Evolutionary conservation across 2,113 vertebrate species (phyloP).

Genomic region (Limanda limanda): DNA sequence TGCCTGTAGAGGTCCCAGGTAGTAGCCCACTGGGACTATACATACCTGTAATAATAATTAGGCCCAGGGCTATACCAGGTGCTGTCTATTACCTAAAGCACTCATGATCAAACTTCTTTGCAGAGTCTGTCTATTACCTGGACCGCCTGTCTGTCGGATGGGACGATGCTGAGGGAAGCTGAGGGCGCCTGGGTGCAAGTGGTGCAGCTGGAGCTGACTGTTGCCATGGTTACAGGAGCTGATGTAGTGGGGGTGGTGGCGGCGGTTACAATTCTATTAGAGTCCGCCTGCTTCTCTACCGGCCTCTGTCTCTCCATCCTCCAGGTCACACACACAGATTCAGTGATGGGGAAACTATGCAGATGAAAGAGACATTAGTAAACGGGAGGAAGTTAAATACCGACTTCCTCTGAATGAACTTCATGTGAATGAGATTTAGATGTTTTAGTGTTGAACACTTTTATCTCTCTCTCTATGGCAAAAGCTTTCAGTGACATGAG

Average conservation of each 20-base stretch:
- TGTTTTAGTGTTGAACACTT: too few species aligned
- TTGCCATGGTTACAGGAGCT: constrained; percentile 80
- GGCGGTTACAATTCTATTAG: constrained; percentile 73
- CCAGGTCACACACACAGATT: constrained; percentile 43
- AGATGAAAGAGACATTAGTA: constrained; percentile 2
- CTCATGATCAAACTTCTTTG: neutral
- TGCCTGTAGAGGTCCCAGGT: too few species aligned
- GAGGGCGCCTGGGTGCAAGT: constrained; percentile 83
- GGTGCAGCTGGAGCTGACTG: constrained; percentile 78
- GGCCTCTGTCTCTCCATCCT: constrained; percentile 66
- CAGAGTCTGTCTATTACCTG: constrained; percentile 83
- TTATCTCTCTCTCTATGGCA: too few species aligned
- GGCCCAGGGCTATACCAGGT: too few species aligned
- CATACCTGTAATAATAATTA: neutral
- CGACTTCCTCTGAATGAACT: neutral
- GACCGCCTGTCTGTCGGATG: constrained; percentile 88
- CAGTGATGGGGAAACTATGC: constrained; percentile 40
- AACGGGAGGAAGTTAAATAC: neutral
- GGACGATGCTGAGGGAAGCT: constrained; percentile 87
- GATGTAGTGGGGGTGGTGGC: constrained; percentile 55
- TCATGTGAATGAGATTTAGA: neutral
- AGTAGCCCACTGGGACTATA: too few species aligned
- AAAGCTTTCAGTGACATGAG: too few species aligned
- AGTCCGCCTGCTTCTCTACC: constrained; percentile 84
- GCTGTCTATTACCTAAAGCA: neutral